Base-by-base conservation (phyloP, 2,888 invertebrate genomes). In the Uloborus plumipes region DNA sequence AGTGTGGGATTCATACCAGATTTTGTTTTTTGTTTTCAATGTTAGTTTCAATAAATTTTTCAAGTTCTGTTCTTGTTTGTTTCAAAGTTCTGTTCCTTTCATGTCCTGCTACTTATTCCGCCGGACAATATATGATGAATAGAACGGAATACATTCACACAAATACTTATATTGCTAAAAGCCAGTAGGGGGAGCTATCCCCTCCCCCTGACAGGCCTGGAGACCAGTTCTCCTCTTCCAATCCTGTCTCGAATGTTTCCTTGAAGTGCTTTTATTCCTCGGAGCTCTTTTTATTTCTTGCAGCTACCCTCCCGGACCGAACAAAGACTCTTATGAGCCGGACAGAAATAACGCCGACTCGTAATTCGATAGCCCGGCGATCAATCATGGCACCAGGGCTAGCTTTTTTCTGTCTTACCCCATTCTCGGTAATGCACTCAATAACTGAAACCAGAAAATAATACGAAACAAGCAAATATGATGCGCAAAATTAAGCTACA, bases 331-430 rank as follows among this genome's bases (percentile, higher is more conserved):
- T 77, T 77, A 62, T 64, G 75, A 64, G 22, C 26, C 66, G 67
- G 64, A 62, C 47, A 73, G 62, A 69, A 77, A 76, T 69, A 64
- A 77, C 70, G 70, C 62, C 77, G 70, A 70, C 70, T 77, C 55
- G 77, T 64, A 7, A 77, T 77, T 77, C 70, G 77, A 77, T 69
- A 70, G 77, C 77, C 55, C 62, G 69, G 70, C 70, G 70, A 77
- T 77, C 77, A 77, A 77, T 77, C 77, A 77, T 55, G 64, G 51
- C 55, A 77, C 31, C 77, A 55, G 64, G 55, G 69, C 69, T 62
- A 69, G 64, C 77, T 77, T 77, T 77, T 39, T 77, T 70, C 62
- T 76, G 49, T 67, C 67, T 59, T 62, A 62, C 77, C 77, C 55
- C 70, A 70, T 77, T 77, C 69, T 64, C 53, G 53, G 64, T 77